Conservation (phyloP, 2,888 invertebrate species). For the Tinea pellionella region DNA sequence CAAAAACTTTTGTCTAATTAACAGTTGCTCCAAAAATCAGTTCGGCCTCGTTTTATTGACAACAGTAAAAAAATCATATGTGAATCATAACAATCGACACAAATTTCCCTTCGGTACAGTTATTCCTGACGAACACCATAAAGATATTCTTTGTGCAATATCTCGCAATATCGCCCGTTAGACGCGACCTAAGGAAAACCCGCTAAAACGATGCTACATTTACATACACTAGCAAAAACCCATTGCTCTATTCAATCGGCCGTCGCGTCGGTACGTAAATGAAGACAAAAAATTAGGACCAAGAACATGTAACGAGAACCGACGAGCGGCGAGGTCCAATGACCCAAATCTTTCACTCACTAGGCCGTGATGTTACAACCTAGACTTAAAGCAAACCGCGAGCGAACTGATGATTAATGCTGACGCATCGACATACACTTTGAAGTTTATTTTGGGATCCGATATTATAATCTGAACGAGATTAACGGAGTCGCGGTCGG, state of each 20-base stretch:
- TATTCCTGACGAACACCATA: slow-evolving; percentile 23
- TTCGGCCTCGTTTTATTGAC: neutral
- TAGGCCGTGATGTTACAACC: slow-evolving; percentile 31
- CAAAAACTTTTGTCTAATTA: neutral
- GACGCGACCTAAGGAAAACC: slow-evolving; percentile 25
- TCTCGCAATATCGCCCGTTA: slow-evolving; percentile 30
- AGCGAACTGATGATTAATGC: slow-evolving; percentile 2
- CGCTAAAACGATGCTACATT: slow-evolving; percentile 24
- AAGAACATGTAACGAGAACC: slow-evolving; percentile 35
- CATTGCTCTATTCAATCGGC: slow-evolving; percentile 44
- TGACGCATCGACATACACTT: neutral
- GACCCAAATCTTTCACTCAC: slow-evolving; percentile 63
- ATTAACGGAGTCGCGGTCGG: neutral
- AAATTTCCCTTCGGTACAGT: slow-evolving; percentile 27
- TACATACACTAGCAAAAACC: slow-evolving; percentile 24
- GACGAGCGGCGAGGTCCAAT: slow-evolving; percentile 63
- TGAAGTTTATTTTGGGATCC: neutral
- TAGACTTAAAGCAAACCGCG: neutral
- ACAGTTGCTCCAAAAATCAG: neutral
- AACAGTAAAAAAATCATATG: neutral
- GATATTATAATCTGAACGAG: neutral
- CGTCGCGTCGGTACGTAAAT: slow-evolving; percentile 43
- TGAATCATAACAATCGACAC: slow-evolving; percentile 12
- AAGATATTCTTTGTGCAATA: slow-evolving; percentile 25
- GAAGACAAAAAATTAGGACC: slow-evolving; percentile 43